phyloP scores from a whole-genome alignment of 2,797 vertebrate genomes.

The Sebastes taczanowskii region DNA sequence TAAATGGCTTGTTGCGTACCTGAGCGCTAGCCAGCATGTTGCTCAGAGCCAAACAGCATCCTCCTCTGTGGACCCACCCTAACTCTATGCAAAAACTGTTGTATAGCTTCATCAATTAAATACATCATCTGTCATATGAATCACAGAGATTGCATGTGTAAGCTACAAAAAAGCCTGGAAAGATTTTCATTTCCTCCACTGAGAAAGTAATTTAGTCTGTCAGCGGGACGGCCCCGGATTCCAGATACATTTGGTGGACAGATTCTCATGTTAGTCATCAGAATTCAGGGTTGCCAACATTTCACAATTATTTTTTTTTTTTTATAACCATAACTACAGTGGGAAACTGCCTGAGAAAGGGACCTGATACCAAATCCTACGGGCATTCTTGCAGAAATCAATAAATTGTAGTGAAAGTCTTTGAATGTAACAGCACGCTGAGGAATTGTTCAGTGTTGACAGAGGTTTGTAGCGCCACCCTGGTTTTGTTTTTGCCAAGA shows the following conservation, averaged over 20 bases:
- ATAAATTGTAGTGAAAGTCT: background rate
- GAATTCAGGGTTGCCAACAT: background rate
- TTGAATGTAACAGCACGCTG: background rate
- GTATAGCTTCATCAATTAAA: slow-evolving; percentile 23
- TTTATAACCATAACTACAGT: slow-evolving; percentile 14
- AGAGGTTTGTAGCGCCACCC: background rate
- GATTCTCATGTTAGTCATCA: slow-evolving; percentile 29
- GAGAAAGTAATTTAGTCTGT: slow-evolving; percentile 34
- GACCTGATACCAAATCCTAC: background rate
- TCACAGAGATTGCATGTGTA: slow-evolving; percentile 20
- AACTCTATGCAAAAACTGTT: slow-evolving; percentile 9
- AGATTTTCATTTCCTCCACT: slow-evolving; percentile 11
- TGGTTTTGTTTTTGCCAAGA: background rate
- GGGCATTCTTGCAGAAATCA: background rate
- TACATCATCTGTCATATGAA: slow-evolving; percentile 26
- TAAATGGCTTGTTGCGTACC: slow-evolving; percentile 62
- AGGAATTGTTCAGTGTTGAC: background rate
- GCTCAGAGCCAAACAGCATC: slow-evolving; percentile 48
- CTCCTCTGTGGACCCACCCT: slow-evolving; percentile 37
- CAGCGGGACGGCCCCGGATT: slow-evolving; percentile 10
- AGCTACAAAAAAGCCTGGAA: slow-evolving; percentile 8
- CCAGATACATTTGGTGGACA: slow-evolving; percentile 19
- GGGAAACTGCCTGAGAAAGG: background rate
- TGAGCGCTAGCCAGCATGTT: slow-evolving; percentile 46
- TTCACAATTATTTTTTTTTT: slow-evolving; percentile 2